Base-by-base conservation (phyloP, 2,888 invertebrate genomes). In the Plagodis dolabraria region DNA sequence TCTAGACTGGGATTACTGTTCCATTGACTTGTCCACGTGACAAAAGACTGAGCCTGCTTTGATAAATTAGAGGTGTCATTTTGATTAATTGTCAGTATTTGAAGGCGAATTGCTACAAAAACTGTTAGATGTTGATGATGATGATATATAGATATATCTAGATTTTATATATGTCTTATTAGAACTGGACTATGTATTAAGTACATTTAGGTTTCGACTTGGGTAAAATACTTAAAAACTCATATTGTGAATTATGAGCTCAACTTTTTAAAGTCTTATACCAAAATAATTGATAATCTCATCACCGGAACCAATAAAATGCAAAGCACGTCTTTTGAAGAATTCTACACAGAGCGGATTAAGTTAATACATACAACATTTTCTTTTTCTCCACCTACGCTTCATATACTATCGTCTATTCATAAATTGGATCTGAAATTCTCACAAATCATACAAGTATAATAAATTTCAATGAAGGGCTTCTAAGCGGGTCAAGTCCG, bases 401-500 rank as follows among this genome's bases (percentile, higher is more conserved):
- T 36, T 53, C 36, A 52, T 55, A 52, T 52, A 48, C 55, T 65
- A 55, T 40, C 47, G 43, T 59, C 51, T 59, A 67, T 64, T 69
- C 64, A 69, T 69, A 64, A 67, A 67, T 62, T 55, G 38, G 57
- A 65, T 57, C 53, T 61, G 55, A 54, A 62, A 59, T 63, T 69
- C 64, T 64, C 67, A 69, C 67, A 69, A 69, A 70, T 67, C 69
- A 65, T 59, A 63, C 60, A 58, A 33, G 56, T 61, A 59, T 68
- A 64, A 68, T 64, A 71, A 68, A 66, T 75, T 72, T 73, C 72
- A 68, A 70, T 70, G 72, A 80, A 82, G 79, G 83, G 83, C 74
- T 36, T 64, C 68, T 72, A 79, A 80, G 74, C 69, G 68, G 81
- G 84, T 76, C 82, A 79, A 77, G 78, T 76, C 70, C 69, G 71